Conservation (phyloP, 2,797 vertebrate species). For the Syngnathus acus region DNA sequence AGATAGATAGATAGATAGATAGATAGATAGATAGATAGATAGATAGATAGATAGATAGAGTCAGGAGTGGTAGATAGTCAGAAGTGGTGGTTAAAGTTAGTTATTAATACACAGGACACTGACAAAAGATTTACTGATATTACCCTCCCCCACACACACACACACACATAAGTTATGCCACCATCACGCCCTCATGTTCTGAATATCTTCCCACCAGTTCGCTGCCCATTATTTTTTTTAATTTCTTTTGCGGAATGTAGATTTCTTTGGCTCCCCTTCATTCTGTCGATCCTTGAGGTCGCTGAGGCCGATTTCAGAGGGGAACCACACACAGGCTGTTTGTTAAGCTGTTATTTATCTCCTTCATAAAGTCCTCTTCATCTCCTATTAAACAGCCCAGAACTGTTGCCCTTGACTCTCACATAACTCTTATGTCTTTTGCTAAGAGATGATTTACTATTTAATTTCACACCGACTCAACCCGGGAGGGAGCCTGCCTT, state of each 20-base stretch:
- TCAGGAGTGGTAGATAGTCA: background rate
- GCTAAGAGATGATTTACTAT: slow-evolving; percentile 58
- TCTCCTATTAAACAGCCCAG: slow-evolving; percentile 62
- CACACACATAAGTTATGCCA: background rate
- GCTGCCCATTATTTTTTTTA: slow-evolving; percentile 53
- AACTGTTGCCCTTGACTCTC: slow-evolving; percentile 66
- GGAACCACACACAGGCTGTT: slow-evolving; percentile 57
- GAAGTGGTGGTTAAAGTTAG: background rate
- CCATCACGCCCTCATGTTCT: slow-evolving; percentile 22
- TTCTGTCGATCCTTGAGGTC: slow-evolving; percentile 49
- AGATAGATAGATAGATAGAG: too few relatives aligned
- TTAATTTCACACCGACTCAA: slow-evolving; percentile 60
- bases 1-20: too few relatives aligned
- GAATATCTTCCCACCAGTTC: slow-evolving; percentile 46
- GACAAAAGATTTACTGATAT: background rate
- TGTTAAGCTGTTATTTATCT: slow-evolving; percentile 69
- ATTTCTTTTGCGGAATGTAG: slow-evolving; percentile 49
- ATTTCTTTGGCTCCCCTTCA: slow-evolving; percentile 52
- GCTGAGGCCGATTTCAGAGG: slow-evolving; percentile 40
- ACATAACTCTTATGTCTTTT: slow-evolving; percentile 64
- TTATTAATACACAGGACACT: background rate
- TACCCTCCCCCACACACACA: too few relatives aligned
- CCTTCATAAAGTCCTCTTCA: slow-evolving; percentile 65
- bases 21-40: too few relatives aligned
- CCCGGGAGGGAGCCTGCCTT: slow-evolving; percentile 42